Evolutionary conservation across 2,888 invertebrate species (phyloP), one percentile per base, ranked within the genome.

Genomic region (Trichopoda pennipes): DNA sequence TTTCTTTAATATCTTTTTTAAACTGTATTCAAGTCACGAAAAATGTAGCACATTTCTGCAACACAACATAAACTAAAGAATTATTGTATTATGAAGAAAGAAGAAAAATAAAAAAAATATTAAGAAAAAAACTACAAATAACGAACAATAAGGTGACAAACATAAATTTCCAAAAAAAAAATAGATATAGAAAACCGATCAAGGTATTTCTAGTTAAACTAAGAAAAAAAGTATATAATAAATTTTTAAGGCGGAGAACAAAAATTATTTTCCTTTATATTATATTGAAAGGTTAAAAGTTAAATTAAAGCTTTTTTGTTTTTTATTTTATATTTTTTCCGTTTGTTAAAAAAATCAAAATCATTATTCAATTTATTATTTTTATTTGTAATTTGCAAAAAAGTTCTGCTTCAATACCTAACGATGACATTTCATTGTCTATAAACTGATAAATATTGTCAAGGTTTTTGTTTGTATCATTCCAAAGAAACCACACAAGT

Each of bases 11-110:
- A 19, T 17, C 28, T 58, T 53, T 73, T 56, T 23, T 49, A 28
- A 81, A 70, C 70, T 21, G 53, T 38, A 78, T 66, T 70, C 78
- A 76, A 82, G 82, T 82, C 82, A 82, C 79, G 79, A 82, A 66
- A 82, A 72, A 56, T 72, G 38, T 76, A 68, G 53, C 56, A n/a
- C n/a, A 76, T 76, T 79, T 82, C 44, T 68, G 17, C 17, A 56
- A 28, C 7, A 35, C 19, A 38, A 21, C 7, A 35, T 19, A 49
- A 60, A 79, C 21, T 12, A 16, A 28, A 53, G 64, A 81, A 74
- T 81, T 73, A 69, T 64, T 69, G n/a, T 56, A 32, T 51, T 55
- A 56, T 38, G 42, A 56, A 63, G 47, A 38, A 47, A 16, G 3
- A 16, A 55, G 32, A 56, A 63, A 53, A 38, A 47, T 16, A 9